Percentiles rank a stretch among this genome's conserved stretches.
Conservation (phyloP, 2,113 vertebrate species). For the Ceuthmochares aereus region DNA sequence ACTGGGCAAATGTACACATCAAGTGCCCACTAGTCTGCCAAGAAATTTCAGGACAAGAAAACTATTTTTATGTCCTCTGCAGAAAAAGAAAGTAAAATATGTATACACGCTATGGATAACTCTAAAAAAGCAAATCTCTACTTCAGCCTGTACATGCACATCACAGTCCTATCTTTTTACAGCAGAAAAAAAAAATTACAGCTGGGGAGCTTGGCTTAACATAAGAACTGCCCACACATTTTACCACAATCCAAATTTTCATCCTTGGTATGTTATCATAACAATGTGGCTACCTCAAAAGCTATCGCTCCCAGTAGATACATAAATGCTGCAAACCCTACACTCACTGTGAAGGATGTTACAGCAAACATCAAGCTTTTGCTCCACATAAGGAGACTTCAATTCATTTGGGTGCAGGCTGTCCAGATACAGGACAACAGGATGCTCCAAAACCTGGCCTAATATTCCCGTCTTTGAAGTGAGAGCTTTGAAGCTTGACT, state of each 20-base stretch:
- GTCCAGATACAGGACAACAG: not conserved
- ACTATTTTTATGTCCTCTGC: not conserved
- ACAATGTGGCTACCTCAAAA: not conserved
- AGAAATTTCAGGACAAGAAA: not conserved
- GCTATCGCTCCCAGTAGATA: not conserved
- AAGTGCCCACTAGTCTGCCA: not conserved
- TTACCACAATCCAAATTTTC: not conserved
- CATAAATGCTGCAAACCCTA: not conserved
- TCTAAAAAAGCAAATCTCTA: not conserved
- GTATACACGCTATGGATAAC: not conserved
- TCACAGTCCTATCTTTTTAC: not conserved
- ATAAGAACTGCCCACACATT: not conserved
- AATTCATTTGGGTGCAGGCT: fast-evolving
- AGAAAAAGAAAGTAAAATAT: not conserved
- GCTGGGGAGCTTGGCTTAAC: not conserved
- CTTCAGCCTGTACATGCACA: not conserved
- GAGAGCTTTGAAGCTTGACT: not conserved
- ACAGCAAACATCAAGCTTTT: not conserved
- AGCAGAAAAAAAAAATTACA: not conserved
- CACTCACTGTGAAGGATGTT: not conserved
- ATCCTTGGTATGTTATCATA: not conserved
- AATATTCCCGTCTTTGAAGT: not conserved
- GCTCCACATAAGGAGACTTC: not conserved
- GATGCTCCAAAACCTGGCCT: not conserved
- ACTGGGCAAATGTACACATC: not conserved